A percentile compares a stretch with the other conserved stretches of the same genome.
Conservation (phyloP, 2,797 vertebrate genomes). For the Channa striata region DNA sequence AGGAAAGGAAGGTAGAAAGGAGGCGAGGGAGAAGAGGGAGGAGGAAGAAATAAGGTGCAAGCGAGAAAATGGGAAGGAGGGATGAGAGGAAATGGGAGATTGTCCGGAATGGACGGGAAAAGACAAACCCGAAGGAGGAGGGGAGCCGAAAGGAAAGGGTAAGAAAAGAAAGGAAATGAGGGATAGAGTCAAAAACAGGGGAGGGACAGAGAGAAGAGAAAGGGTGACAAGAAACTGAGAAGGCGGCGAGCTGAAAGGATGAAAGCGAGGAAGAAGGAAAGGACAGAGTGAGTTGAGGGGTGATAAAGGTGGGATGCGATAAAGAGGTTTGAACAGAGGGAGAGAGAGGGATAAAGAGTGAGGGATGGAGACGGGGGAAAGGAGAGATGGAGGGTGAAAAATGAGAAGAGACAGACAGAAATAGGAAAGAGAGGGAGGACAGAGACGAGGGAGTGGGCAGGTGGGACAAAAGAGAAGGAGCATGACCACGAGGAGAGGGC, state of each 20-base stretch:
- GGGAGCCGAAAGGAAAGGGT: not conserved
- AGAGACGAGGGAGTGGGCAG: not conserved
- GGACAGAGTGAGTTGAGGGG: too few relatives aligned
- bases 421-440: not conserved
- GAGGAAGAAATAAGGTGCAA: too few relatives aligned
- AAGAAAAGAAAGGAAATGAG: not conserved
- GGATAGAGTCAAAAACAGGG: too few relatives aligned
- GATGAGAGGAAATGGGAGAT: not conserved
- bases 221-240: not conserved
- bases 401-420: not conserved
- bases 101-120: not conserved
- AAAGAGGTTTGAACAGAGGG: not conserved
- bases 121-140: too few relatives aligned
- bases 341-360: not conserved
- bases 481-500: too few relatives aligned
- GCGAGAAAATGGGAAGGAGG: too few relatives aligned
- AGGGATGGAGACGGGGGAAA: too few relatives aligned
- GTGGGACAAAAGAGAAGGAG: not conserved
- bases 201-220: not conserved
- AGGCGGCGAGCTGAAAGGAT: too few relatives aligned
- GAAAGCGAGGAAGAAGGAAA: too few relatives aligned
- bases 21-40: too few relatives aligned
- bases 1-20: not conserved
- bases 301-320: too few relatives aligned
- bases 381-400: too few relatives aligned